Evolutionary conservation across 2,888 invertebrate species (phyloP), one percentile per base, ranked within the genome.

Genomic region (Coelopa pilipes): DNA sequence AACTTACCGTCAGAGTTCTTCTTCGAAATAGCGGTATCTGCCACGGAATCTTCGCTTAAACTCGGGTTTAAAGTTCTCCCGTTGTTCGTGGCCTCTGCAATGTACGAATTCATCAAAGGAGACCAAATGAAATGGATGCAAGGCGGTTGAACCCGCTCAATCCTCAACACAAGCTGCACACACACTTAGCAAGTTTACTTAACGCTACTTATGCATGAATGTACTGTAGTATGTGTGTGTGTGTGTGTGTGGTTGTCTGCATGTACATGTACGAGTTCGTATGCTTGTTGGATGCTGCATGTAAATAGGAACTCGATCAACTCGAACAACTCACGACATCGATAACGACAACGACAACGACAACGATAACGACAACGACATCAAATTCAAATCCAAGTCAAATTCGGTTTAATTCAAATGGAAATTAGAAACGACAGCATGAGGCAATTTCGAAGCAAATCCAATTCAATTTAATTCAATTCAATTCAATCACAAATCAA

Each of bases 1-100:
- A 75, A 90, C 93, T 92, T 92, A 94, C 94, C 94, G 89, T 94
- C 94, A 82, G 94, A 94, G 90, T 92, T 93, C 90, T 92, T 93
- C 90, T 94, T 94, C 88, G 92, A 92, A 88, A 93, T 90, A 85
- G 92, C 92, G 83, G 93, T 93, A 88, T 94, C 94, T 81, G 93
- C 91, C 85, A 94, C 93, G 80, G 93, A 93, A 89, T 94, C 94
- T 89, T 94, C 93, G 89, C 93, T 93, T 89, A 92, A 92, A 88
- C 93, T 92, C 80, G 93, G 91, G 89, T 93, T 92, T 81, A 92
- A 88, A 84, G 89, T 89, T 85, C 89, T 88, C 79, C 88, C 88
- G 85, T 89, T 89, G 85, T 87, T 88, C 84, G 88, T 86, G 82
- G 88, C 88, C 84, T 88, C 88, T 88, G 87, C 82, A 87, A 88